A percentile compares a stretch with the other conserved stretches of the same genome.
phyloP scores from a whole-genome alignment of 2,888 invertebrate species.

The Cistogaster globosa region DNA sequence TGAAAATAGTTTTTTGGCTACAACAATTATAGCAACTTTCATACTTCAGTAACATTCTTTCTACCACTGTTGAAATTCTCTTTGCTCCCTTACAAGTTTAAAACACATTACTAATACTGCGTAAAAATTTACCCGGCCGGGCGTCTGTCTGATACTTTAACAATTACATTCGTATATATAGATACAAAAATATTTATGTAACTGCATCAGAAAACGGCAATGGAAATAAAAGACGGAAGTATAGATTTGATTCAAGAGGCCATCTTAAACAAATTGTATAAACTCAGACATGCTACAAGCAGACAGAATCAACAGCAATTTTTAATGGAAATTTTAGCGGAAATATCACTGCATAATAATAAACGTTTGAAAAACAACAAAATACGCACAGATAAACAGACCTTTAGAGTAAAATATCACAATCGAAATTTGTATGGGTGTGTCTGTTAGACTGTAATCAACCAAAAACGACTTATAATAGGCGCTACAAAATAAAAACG shows the following conservation, averaged over 20 bases:
- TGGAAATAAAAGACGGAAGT: constrained; percentile 66
- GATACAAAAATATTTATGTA: neutral
- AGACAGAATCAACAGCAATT: constrained; percentile 16
- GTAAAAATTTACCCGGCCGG: neutral
- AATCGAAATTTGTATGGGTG: constrained; percentile 24
- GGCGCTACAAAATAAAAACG: neutral
- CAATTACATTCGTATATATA: constrained; percentile 8
- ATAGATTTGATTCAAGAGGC: constrained; percentile 67
- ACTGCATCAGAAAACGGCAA: constrained; percentile 9
- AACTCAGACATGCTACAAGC: constrained; percentile 2
- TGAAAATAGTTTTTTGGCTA: too few relatives aligned
- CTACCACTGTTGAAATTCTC: too few relatives aligned
- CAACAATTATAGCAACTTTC: too few relatives aligned
- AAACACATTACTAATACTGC: neutral
- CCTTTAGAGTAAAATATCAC: neutral
- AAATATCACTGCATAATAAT: constrained; percentile 47
- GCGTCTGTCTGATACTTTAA: neutral
- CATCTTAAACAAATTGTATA: constrained; percentile 8
- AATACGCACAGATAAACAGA: neutral
- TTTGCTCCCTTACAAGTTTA: too few relatives aligned
- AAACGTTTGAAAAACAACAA: constrained; percentile 8
- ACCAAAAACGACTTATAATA: constrained; percentile 23
- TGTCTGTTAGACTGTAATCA: constrained; percentile 8
- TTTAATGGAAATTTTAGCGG: constrained; percentile 67
- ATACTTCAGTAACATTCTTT: too few relatives aligned